Base-by-base conservation (phyloP, 30 jellyfish, hydroid and myxozoan species). In the Aurelia sp. region DNA sequence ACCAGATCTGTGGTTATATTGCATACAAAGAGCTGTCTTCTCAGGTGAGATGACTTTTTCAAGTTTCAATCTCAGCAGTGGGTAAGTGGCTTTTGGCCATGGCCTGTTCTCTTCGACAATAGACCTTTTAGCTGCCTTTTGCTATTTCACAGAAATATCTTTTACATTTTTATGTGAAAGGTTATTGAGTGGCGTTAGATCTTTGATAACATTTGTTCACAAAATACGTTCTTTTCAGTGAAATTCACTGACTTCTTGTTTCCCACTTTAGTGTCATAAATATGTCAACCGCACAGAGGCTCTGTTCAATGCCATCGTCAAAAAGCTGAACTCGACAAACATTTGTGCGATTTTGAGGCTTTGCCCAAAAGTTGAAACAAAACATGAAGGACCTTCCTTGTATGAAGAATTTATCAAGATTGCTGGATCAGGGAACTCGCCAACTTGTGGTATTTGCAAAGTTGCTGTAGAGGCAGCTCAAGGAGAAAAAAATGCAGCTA, bases 361-460 rank as follows among this genome's bases (percentile, higher is more conserved):
- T 16, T 63, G 81, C 73, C 81, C 53, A 53, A 64, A 63, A 11
- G 13, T 4, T 11, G 38, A 63, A 20, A n/a, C 72, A 1, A 0
- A 44, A 44, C 4, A 44, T 44, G 55, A 44, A 44, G 55, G 55
- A 15, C 41, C 20, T 15, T 80, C 76, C 17, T 47, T 71, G 19
- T 63, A 33, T 47, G 90, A 44, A 18, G 19, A 51, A 3, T 41
- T 80, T 24, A 15, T 19, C 40, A 13, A 64, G 38, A 44, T 44
- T 44, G 21, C 76, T 13, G 10, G 50, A 18, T 44, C 81, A 11
- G 81, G 74, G 1, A 66, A 41, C 38, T 19, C 47, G 33, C 63
- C 81, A 31, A 57, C 81, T 1, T 80, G 90, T 65, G 73, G 90
- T 5, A 44, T 80, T 55, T 80, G 90, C 81, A 80, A 80, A 64